These are phyloP conservation scores for Mamestra brassicae DNA, from an alignment of 2,888 invertebrate species.

Conservation along the genomic window DNA sequence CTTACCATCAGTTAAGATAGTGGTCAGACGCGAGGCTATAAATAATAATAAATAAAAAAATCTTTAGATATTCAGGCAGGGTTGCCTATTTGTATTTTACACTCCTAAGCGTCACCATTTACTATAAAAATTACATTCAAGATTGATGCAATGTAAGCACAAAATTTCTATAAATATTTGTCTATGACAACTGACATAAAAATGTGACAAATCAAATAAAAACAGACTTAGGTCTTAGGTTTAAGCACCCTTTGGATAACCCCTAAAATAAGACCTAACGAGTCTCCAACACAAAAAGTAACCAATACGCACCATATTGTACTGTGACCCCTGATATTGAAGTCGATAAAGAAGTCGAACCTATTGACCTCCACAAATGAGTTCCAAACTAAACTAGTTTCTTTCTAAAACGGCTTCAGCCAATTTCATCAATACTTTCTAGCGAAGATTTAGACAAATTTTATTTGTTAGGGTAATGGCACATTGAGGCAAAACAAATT, in stretches of 20 bases:
- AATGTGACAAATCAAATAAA: background rate
- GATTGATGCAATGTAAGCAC: background rate
- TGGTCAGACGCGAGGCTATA: too few species aligned
- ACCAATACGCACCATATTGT: constrained; percentile 18
- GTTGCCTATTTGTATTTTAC: background rate
- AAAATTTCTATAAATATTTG: background rate
- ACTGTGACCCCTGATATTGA: constrained; percentile 5
- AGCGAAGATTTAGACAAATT: constrained; percentile 19
- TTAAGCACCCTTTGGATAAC: background rate
- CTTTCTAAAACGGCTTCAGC: constrained; percentile 26
- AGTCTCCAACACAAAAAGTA: constrained; percentile 3
- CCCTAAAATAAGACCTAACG: constrained; percentile 23
- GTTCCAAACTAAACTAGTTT: constrained; percentile 45
- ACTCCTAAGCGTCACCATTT: background rate
- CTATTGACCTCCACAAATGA: constrained; percentile 46
- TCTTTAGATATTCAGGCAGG: too few species aligned
- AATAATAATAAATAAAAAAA: too few species aligned
- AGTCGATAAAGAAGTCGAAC: constrained; percentile 43
- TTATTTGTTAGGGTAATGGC: background rate
- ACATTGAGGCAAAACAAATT: background rate
- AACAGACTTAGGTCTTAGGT: background rate
- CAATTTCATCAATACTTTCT: constrained; percentile 43
- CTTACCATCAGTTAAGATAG: too few species aligned
- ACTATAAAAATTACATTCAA: background rate
- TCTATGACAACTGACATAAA: background rate